phyloP scores from a whole-genome alignment of 2,797 vertebrate species.

The Heliangelus exortis region DNA sequence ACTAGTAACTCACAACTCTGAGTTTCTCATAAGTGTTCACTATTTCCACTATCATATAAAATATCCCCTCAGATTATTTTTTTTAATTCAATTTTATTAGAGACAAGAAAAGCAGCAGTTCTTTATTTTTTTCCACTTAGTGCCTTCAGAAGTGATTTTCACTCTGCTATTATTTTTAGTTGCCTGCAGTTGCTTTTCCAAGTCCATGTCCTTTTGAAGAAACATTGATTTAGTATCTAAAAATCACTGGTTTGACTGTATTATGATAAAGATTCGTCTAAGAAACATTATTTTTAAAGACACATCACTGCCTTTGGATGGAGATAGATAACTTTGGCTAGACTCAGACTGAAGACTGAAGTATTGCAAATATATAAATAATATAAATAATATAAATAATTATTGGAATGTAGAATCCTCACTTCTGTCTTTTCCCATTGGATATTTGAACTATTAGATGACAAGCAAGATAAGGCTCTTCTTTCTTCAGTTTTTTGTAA shows the following conservation, averaged over 20 bases:
- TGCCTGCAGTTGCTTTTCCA: neutral
- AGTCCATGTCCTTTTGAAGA: neutral
- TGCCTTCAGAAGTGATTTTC: neutral
- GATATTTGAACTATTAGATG: neutral
- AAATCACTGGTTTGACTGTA: neutral
- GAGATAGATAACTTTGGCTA: neutral
- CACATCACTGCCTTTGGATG: neutral
- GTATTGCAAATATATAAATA: neutral
- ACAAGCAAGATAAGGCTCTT: neutral
- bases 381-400: neutral
- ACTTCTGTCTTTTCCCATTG: neutral
- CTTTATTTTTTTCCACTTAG: neutral
- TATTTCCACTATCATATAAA: neutral
- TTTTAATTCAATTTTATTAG: neutral
- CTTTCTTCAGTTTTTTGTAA: neutral
- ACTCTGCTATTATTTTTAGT: neutral
- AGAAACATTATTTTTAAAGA: neutral
- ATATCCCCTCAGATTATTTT: neutral
- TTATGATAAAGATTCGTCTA: neutral
- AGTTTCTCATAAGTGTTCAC: neutral
- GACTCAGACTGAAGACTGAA: neutral
- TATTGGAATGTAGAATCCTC: neutral
- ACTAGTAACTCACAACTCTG: neutral
- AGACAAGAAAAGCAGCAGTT: neutral
- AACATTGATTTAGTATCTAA: neutral